Conservation (phyloP, 2,888 invertebrate genomes). For the Leucophenga montana region DNA sequence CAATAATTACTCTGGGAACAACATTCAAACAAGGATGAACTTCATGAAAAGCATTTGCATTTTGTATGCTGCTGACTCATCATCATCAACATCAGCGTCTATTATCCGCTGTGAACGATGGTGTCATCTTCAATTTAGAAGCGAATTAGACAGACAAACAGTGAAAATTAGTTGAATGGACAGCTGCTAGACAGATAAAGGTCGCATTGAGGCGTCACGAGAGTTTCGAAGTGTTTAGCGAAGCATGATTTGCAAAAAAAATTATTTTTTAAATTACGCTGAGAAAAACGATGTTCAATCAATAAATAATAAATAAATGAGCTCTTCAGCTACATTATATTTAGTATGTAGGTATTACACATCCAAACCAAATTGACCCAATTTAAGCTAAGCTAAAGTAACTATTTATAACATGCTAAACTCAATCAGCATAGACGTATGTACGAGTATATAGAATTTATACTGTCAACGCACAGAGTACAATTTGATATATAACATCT, state of each 20-base stretch:
- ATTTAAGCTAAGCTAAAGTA: background rate
- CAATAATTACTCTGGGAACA: too few species aligned
- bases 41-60: too few species aligned
- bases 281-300: background rate
- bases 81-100: background rate
- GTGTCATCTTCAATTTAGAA: slow-evolving; percentile 19
- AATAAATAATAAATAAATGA: slow-evolving; percentile 1
- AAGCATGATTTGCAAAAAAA: background rate
- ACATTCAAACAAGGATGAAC: too few species aligned
- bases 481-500: background rate
- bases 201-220: slow-evolving; percentile 16
- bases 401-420: too few species aligned
- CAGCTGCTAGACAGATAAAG: background rate
- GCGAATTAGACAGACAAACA: background rate
- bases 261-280: background rate
- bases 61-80: too few species aligned
- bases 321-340: background rate
- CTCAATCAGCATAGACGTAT: too few species aligned
- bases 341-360: too few species aligned
- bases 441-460: background rate
- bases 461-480: background rate
- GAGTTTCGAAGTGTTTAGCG: slow-evolving; percentile 13
- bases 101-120: slow-evolving; percentile 8
- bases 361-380: too few species aligned
- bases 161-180: background rate